Evolutionary conservation across 1,140 invertebrate genomes (phyloP).

Genomic region (Bombus confusus): DNA sequence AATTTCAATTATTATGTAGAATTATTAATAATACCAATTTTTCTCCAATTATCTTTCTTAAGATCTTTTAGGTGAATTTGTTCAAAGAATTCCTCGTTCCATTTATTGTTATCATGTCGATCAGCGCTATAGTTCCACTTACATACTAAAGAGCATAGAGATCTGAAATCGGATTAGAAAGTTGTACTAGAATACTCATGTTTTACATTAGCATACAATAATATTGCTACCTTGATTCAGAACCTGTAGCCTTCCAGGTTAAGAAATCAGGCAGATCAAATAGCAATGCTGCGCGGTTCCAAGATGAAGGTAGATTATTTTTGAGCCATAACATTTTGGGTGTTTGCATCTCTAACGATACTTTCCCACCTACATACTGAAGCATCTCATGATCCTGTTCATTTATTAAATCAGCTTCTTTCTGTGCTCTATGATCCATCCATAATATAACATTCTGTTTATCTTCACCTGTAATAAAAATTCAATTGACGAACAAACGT

Average conservation of each 20-base stretch:
- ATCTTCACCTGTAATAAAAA: constrained; percentile 81
- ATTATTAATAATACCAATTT: constrained; percentile 86
- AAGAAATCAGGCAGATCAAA: constrained; percentile 98
- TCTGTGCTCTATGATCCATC: constrained; percentile 96
- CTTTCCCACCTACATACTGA: constrained; percentile 93
- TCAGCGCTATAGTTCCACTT: constrained; percentile 95
- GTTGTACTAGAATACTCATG: neutral
- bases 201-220: constrained; percentile 13
- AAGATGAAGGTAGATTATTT: constrained; percentile 87
- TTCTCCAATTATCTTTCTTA: constrained; percentile 86
- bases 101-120: constrained; percentile 84
- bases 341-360: constrained; percentile 97
- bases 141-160: constrained; percentile 95
- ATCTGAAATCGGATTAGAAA: constrained; percentile 83
- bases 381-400: constrained; percentile 89
- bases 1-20: constrained; percentile 15
- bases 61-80: constrained; percentile 91
- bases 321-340: constrained; percentile 98
- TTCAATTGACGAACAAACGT: neutral
- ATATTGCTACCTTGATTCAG: constrained; percentile 84
- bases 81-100: constrained; percentile 90
- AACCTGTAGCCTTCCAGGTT: constrained; percentile 94
- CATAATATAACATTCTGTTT: constrained; percentile 96
- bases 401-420: constrained; percentile 93
- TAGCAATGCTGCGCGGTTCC: constrained; percentile 87